These are phyloP conservation scores for Spheniscus mendiculus DNA, from an alignment of 2,113 vertebrate genomes.

Conservation along the genomic window DNA sequence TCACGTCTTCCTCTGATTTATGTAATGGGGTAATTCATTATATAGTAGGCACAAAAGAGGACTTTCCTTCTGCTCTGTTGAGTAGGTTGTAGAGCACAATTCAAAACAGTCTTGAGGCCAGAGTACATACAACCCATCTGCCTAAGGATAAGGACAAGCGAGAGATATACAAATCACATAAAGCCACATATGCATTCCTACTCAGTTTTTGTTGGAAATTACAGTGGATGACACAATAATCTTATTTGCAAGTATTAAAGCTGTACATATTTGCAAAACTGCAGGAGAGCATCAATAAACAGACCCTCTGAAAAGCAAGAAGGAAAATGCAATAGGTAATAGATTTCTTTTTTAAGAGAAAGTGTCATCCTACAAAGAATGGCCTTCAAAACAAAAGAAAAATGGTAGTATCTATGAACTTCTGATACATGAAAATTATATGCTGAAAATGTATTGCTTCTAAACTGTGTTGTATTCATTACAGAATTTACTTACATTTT, in stretches of 20 bases:
- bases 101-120: not conserved
- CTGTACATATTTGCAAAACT: not conserved
- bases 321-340: not conserved
- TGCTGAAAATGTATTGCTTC: not conserved
- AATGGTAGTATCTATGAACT: not conserved
- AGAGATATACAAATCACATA: not conserved
- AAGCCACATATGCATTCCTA: fast-evolving
- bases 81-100: not conserved
- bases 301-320: not conserved
- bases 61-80: not conserved
- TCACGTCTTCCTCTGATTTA: not conserved
- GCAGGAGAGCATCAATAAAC: not conserved
- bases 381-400: not conserved
- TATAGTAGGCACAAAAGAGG: not conserved
- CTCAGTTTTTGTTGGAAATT: not conserved
- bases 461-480: not conserved
- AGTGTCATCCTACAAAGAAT: not conserved
- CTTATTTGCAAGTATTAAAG: not conserved
- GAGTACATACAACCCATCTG: not conserved
- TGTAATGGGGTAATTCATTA: not conserved
- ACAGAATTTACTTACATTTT: not conserved
- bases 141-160: not conserved
- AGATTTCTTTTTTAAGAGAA: not conserved
- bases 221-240: not conserved
- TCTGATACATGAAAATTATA: not conserved